Percentiles rank a stretch among this genome's conserved stretches.
These are phyloP conservation scores for Drosophila yakuba DNA, from an alignment of 1,140 invertebrate genomes.

Conservation along the genomic window DNA sequence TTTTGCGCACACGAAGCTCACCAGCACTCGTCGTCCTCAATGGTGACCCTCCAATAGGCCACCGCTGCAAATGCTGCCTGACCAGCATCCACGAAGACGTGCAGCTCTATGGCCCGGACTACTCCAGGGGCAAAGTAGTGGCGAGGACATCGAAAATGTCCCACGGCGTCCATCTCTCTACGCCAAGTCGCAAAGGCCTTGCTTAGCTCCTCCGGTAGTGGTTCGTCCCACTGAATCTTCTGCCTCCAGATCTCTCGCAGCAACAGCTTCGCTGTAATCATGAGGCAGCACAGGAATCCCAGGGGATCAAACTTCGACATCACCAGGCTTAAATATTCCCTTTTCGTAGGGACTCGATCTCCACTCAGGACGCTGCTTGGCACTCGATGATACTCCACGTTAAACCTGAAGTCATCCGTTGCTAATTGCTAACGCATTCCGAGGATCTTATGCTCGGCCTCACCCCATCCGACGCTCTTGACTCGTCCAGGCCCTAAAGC, in stretches of 20 bases:
- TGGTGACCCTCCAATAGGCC: conserved; percentile 35
- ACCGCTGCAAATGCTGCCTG: conserved; percentile 33
- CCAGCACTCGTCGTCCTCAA: neutral
- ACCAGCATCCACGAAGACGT: conserved; percentile 30
- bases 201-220: neutral
- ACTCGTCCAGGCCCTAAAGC: neutral
- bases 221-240: conserved; percentile 5
- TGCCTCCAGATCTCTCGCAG: conserved; percentile 8
- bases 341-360: conserved; percentile 1
- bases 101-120: conserved; percentile 3
- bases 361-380: conserved; percentile 1
- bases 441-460: neutral
- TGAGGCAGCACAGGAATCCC: neutral
- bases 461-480: neutral
- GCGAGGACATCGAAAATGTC: neutral
- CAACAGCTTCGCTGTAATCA: neutral
- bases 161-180: conserved; percentile 1
- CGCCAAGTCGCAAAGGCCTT: neutral
- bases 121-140: neutral
- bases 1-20: conserved; percentile 50
- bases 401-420: neutral
- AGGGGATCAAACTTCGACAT: neutral
- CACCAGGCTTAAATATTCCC: neutral
- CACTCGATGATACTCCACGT: conserved; percentile 3
- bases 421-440: neutral